Evolutionary conservation across 1,140 invertebrate genomes (phyloP).

Genomic region (Hylaeus anthracinus): DNA sequence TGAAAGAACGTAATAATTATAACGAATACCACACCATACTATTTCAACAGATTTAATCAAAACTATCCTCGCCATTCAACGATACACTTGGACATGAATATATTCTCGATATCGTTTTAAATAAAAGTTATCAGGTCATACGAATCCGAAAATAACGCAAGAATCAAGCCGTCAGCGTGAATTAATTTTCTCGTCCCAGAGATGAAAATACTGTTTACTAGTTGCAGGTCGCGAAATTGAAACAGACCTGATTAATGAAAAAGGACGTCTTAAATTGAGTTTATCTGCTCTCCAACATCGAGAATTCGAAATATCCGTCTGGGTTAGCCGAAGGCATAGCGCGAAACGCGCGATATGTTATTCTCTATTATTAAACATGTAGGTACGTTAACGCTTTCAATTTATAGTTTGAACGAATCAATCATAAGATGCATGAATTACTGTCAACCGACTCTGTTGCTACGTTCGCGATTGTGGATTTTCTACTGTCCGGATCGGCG

Average conservation of each 20-base stretch:
- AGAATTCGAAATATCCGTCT: neutral
- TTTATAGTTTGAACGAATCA: neutral
- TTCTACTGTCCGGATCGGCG: neutral
- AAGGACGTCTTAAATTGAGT: slow-evolving; percentile 3
- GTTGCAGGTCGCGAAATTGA: neutral
- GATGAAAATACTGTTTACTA: neutral
- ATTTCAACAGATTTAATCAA: no score
- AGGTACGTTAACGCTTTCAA: neutral
- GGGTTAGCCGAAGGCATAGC: neutral
- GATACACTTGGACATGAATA: no score
- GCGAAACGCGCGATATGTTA: no score
- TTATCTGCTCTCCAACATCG: neutral
- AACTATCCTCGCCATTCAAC: no score
- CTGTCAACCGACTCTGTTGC: no score
- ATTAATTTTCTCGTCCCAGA: neutral
- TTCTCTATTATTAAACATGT: neutral
- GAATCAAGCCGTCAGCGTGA: neutral
- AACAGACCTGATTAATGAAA: slow-evolving; percentile 6
- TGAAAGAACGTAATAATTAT: no score
- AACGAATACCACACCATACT: no score
- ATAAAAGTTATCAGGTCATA: no score
- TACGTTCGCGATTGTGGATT: neutral
- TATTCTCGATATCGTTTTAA: no score
- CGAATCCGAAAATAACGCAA: no score
- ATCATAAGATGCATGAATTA: neutral